Evolutionary conservation across 2,113 vertebrate species (phyloP), one percentile per base, ranked within the genome.

Genomic region (Scalopus aquaticus): DNA sequence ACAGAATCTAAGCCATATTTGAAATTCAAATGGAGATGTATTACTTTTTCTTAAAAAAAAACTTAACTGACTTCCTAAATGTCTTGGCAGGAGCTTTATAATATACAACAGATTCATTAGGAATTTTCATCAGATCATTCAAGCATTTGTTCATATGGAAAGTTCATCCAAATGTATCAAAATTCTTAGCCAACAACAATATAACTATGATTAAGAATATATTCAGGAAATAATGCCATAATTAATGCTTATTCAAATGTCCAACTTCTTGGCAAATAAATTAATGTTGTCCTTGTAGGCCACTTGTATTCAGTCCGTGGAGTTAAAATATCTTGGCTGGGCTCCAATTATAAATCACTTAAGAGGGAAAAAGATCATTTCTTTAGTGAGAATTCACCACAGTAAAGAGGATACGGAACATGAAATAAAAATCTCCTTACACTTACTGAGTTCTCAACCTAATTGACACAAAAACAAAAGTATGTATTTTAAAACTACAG

Each of bases 341-440:
- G 79, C 96, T 97, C 97, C 95, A 98, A 93, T 39, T 88, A 77
- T 86, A 95, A 98, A 97, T 97, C 97, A 96, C 94, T 98, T 94
- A 96, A 96, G 94, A 97, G 95, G 91, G 93, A 28, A 98, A 97
- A 97, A 97, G 94, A 96, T 97, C 51, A 96, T 95, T 97, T 97
- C 96, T 97, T 98, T 98, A 89, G 85, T 96, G 94, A 98, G 98
- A 98, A 97, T 97, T 98, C 96, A 97, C 95, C 88, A 74, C 82
- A 97, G 95, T 58, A 94, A 92, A 96, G 95, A 94, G 54, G 15
- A 98, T 93, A 98, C 95, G 95, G 74, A 94, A 98, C 85, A 90
- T 86, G 93, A 97, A 94, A 97, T 91, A 90, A 95, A 16, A 96
- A 93, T 49, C 73, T 96, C 88, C 26, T 90, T 97, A 85, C 89